Evolutionary conservation across 2,113 vertebrate species (phyloP).

Genomic region (Sinocyclocheilus maitianheensis): DNA sequence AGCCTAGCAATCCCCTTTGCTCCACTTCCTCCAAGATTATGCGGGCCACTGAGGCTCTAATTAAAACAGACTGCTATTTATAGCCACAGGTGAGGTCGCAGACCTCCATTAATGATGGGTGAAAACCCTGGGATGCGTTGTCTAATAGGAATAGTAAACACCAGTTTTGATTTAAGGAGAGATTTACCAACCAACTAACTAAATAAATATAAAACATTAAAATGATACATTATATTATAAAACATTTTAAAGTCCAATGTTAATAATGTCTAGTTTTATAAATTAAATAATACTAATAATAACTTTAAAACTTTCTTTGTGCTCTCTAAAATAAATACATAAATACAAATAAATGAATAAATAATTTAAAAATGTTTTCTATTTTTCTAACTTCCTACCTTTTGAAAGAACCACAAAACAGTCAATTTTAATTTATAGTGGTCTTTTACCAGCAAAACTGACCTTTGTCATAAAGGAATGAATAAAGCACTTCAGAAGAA

Average conservation of each 20-base stretch:
- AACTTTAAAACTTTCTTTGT: no score
- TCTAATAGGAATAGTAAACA: slow-evolving; percentile 27
- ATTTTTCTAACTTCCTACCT: neutral
- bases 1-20: slow-evolving; percentile 34
- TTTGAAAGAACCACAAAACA: neutral
- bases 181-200: neutral
- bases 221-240: no score
- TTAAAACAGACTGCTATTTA: slow-evolving; percentile 58
- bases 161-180: neutral
- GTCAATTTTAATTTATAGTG: neutral
- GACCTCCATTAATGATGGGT: slow-evolving; percentile 55
- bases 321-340: no score
- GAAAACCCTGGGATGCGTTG: slow-evolving; percentile 31
- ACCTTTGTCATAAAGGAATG: slow-evolving; percentile 15
- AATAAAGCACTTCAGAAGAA: neutral
- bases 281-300: neutral
- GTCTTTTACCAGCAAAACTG: neutral
- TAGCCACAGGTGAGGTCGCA: slow-evolving; percentile 47
- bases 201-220: neutral
- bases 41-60: slow-evolving; percentile 36
- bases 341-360: neutral
- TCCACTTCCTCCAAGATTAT: slow-evolving; percentile 29
- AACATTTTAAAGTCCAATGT: neutral
- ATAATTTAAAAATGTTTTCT: neutral
- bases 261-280: neutral